Base-by-base conservation (phyloP, 2,888 invertebrate genomes). In the Lypha dubia region DNA sequence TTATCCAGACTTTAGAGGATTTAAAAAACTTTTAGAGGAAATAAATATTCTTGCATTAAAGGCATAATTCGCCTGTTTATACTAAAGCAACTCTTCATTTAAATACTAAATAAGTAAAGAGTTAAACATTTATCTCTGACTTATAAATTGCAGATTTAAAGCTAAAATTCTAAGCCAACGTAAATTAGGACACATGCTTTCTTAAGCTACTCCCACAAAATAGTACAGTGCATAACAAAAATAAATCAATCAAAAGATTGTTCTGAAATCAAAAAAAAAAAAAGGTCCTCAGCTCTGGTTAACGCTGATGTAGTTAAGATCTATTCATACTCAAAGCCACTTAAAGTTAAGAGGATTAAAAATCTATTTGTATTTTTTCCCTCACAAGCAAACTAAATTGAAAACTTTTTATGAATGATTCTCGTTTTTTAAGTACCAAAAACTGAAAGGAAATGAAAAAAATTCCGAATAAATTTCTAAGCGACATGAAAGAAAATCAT, bases 311-410 rank as follows among this genome's bases (percentile, higher is more conserved):
- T 80, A 68, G 81, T 81, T 79, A 81, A 81, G 53, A 15, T 49
- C 35, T 44, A 74, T 84, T 81, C 81, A 84, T 58, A 17, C 22
- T 32, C 17, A 58, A 84, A 84, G 76, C 68, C 74, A 74, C 73
- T 74, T 80, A 77, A 68, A 77, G 62, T 60, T 86, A 88, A 88
- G 87, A 86, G 87, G 87, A 87, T 88, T 89, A 88, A 28, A 17
- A 53, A 71, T 22, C n/a, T 41, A 38, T 62, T 11, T 32, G 13
- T 11, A 6, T 13, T 88, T 85, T 84, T 76, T 20, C 5, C n/a
- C n/a, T 28, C 28, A 20, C 79, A 56, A 49, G 41, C n/a, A 67
- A 38, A 63, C 44, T 38, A 41, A 8, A 49, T 22, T 51, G 28
- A 24, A 68, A 67, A 38, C 44, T 17, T 1, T 41, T 71, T 8